A percentile compares a stretch with the other conserved stretches of the same genome.
These are phyloP conservation scores for Marasmarcha lunaedactyla DNA, from an alignment of 2,888 invertebrate species.

Conservation along the genomic window DNA sequence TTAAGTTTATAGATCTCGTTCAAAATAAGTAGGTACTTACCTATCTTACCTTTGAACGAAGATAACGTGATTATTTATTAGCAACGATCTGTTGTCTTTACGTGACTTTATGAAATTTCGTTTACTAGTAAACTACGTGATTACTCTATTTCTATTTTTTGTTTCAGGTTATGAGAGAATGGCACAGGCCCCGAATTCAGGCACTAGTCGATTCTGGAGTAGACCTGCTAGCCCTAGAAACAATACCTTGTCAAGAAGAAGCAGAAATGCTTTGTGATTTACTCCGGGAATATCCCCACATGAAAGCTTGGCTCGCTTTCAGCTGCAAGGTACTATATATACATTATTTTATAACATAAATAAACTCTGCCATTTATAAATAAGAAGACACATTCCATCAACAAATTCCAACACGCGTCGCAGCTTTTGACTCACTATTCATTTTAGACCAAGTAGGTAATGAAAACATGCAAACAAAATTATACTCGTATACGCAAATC, in stretches of 20 bases:
- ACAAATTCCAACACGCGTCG: background rate
- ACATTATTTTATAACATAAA: background rate
- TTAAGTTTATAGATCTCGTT: no score
- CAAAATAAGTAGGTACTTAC: no score
- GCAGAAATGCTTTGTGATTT: slow-evolving; percentile 85
- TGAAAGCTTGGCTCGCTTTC: slow-evolving; percentile 89
- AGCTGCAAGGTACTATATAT: slow-evolving; percentile 76
- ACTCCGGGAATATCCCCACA: slow-evolving; percentile 80
- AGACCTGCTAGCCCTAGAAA: slow-evolving; percentile 90
- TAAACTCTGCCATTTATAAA: slow-evolving; percentile 3
- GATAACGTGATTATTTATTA: no score
- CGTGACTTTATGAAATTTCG: no score
- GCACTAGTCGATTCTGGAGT: slow-evolving; percentile 84
- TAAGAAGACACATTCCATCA: slow-evolving; percentile 5
- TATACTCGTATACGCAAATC: background rate
- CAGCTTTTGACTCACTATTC: background rate
- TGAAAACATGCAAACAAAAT: background rate
- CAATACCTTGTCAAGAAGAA: slow-evolving; percentile 89
- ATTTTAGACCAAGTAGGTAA: no score
- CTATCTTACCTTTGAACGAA: no score
- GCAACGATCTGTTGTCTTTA: no score
- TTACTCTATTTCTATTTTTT: no score
- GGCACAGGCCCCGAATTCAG: slow-evolving; percentile 87
- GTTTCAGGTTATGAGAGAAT: slow-evolving; percentile 78
- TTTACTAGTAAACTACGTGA: no score